These are phyloP conservation scores for Corvus hawaiiensis DNA, from an alignment of 2,113 vertebrate species.

Conservation along the genomic window DNA sequence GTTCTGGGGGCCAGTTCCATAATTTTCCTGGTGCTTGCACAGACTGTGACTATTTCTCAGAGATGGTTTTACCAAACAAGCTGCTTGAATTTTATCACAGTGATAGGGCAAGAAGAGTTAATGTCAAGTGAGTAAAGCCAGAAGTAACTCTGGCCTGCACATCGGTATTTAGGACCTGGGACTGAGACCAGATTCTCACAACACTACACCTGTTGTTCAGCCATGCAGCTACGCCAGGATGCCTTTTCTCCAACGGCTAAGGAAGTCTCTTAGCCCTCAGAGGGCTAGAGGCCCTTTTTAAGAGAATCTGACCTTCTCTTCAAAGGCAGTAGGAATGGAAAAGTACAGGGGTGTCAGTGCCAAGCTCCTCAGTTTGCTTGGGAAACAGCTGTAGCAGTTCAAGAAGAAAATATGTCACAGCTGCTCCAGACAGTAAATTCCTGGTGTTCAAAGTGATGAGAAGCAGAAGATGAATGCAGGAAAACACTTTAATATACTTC, in stretches of 20 bases:
- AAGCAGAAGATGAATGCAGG: constrained; percentile 23
- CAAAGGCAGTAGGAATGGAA: constrained; percentile 7
- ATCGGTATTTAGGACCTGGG: not conserved
- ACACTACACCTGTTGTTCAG: not conserved
- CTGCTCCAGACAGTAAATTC: constrained; percentile 41
- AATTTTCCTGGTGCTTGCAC: not conserved
- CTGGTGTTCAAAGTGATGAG: not conserved
- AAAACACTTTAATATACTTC: not conserved
- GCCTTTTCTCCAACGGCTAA: not conserved
- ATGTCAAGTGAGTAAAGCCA: not conserved
- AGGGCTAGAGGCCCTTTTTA: not conserved
- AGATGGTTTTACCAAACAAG: not conserved
- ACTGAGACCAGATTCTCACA: not conserved
- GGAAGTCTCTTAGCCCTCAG: not conserved
- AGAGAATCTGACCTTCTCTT: constrained; percentile 1
- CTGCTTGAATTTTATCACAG: not conserved
- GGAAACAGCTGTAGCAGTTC: constrained; percentile 57
- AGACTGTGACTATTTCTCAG: not conserved
- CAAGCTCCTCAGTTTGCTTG: constrained; percentile 14
- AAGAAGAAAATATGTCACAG: constrained; percentile 44
- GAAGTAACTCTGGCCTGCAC: not conserved
- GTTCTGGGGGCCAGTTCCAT: not conserved
- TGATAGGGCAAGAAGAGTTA: not conserved
- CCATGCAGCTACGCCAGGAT: not conserved
- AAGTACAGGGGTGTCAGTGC: constrained; percentile 6